Base-by-base conservation (phyloP, 2,888 invertebrate genomes). In the Nephrotoma guestfalica region DNA sequence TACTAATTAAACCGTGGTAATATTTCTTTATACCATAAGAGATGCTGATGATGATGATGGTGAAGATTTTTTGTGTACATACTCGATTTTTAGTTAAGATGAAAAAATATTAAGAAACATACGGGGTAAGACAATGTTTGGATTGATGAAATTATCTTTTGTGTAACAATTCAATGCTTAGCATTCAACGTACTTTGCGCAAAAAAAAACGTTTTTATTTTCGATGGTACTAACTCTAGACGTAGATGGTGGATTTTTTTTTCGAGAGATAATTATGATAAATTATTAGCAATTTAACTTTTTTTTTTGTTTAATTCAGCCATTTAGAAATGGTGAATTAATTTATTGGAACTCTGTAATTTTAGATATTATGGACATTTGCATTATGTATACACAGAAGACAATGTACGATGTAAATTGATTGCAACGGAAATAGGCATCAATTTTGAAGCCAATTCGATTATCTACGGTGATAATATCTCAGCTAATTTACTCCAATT, bases 1-100 rank as follows among this genome's bases (percentile, higher is more conserved):
- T 30, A 84, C 84, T 84, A 84, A 84, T 84, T 84, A 84, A 84
- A 84, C 84, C 84, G 15, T 84, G 84, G 71, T 71, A 71, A 71
- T 18, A 71, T 71, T 71, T 71, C 30, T 30, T 30, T 47, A 13
- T 47, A 71, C 71, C 84, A 84, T 84, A 41, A n/a, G 84, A n/a
- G n/a, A 41, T 41, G 84, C 6, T 41, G 84, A 84, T 84, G 83
- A 83, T 83, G 84, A 84, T 84, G 83, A 84, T 84, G 83, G 41
- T 84, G 41, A 15, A 41, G 6, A 15, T 84, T 41, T 84, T 84
- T 84, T 42, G 41, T 84, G 9, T 83, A 83, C 4, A 57, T 15
- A 15, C 15, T 57, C 51, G 71, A 11, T 18, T 71, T 71, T 71
- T 30, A 71, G 18, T 71, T 30, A 71, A 30, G 30, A 71, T 30